Conservation (phyloP, 1,140 invertebrate genomes). For the Plodia interpunctella region DNA sequence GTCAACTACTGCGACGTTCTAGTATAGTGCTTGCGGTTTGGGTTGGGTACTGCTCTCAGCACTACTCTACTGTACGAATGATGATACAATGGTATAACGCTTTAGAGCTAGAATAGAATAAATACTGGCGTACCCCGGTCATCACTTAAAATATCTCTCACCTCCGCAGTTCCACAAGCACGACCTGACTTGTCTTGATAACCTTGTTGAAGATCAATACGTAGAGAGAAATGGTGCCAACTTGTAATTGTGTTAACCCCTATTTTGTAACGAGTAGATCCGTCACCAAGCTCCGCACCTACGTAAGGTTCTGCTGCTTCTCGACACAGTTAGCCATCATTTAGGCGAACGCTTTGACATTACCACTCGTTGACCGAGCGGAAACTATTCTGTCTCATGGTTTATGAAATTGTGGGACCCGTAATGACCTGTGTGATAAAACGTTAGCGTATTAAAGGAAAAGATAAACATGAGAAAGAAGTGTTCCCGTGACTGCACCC, state of each 20-base stretch:
- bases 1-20: no score
- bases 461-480: constrained; percentile 50
- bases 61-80: no score
- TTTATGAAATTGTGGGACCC: constrained; percentile 63
- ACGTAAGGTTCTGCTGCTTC: constrained; percentile 25
- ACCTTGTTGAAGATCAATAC: neutral
- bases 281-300: neutral
- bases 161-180: neutral
- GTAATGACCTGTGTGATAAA: constrained; percentile 58
- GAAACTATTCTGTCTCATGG: constrained; percentile 65
- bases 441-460: constrained; percentile 25
- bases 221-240: neutral
- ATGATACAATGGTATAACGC: no score
- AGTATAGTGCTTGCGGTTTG: no score
- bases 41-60: no score
- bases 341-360: constrained; percentile 60
- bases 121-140: neutral
- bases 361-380: constrained; percentile 60
- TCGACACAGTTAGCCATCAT: constrained; percentile 51
- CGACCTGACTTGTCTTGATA: neutral
- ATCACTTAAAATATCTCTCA: neutral
- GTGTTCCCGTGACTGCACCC: constrained; percentile 52
- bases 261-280: neutral
- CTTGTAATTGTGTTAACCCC: constrained; percentile 7
- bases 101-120: neutral